phyloP scores from a whole-genome alignment of 2,113 vertebrate species.

The Ageneiosus marmoratus region DNA sequence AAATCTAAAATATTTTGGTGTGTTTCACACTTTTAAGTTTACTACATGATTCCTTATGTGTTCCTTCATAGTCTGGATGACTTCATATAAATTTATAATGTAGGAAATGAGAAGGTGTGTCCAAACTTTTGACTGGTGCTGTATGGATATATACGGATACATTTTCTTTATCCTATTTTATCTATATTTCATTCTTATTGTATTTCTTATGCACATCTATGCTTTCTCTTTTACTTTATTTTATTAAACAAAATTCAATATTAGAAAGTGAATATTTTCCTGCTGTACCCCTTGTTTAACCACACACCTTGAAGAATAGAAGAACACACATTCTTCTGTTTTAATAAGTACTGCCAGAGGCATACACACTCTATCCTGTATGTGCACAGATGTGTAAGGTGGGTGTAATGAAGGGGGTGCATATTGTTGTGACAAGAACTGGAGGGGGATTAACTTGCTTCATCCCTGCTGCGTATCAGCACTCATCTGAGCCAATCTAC shows the following conservation, averaged over 20 bases:
- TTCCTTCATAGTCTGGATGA: too few relatives aligned
- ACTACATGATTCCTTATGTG: too few relatives aligned
- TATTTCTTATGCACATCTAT: not conserved
- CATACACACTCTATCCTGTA: conserved; percentile 17
- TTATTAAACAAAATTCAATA: not conserved
- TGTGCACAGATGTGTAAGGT: conserved; percentile 31
- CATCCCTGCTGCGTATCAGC: conserved; percentile 39
- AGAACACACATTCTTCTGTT: conserved; percentile 22
- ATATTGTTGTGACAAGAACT: conserved; percentile 48
- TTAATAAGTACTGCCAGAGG: conserved; percentile 30
- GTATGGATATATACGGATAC: too few relatives aligned
- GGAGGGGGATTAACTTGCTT: conserved; percentile 1
- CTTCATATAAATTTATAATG: too few relatives aligned
- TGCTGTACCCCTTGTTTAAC: not conserved
- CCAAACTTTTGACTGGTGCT: too few relatives aligned
- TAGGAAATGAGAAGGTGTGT: too few relatives aligned
- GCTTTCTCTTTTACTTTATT: not conserved
- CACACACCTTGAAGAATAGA: conserved; percentile 7
- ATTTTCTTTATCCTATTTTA: not conserved
- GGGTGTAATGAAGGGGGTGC: conserved; percentile 23
- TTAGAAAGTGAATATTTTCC: not conserved
- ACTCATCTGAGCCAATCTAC: conserved; percentile 28
- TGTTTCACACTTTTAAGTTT: too few relatives aligned
- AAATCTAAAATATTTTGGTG: too few relatives aligned
- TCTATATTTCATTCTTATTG: not conserved